Evolutionary conservation across 2,113 vertebrate genomes (phyloP).

Genomic region (Etheostoma cragini): DNA sequence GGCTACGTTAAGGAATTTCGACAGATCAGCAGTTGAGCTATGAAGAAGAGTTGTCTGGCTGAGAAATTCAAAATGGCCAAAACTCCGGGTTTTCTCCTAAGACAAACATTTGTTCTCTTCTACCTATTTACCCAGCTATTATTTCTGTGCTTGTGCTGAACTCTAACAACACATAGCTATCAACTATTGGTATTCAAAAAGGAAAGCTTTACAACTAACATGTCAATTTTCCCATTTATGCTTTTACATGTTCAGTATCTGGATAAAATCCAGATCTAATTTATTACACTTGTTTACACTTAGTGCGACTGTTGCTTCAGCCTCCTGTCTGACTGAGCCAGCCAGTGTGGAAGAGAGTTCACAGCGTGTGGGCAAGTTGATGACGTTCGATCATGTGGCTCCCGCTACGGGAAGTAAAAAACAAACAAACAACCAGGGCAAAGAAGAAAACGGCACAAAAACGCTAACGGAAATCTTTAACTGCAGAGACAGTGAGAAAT

Average conservation of each 20-base stretch:
- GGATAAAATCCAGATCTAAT: no score
- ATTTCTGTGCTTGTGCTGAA: not conserved
- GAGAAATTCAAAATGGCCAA: slow-evolving; percentile 23
- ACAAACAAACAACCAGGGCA: no score
- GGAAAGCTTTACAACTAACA: not conserved
- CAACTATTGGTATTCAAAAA: not conserved
- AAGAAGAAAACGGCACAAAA: no score
- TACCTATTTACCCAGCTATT: not conserved
- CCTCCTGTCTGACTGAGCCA: no score
- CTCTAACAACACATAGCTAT: not conserved
- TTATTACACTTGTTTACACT: not conserved
- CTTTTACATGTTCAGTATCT: not conserved
- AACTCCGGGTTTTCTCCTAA: not conserved
- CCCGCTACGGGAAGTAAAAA: no score
- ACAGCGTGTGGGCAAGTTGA: no score
- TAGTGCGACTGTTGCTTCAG: no score
- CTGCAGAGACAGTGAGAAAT: no score
- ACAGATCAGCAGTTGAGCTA: slow-evolving; percentile 66
- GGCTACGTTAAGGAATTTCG: slow-evolving; percentile 70
- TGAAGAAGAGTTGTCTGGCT: slow-evolving; percentile 24
- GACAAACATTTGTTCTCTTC: not conserved
- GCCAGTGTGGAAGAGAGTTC: no score
- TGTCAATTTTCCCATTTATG: not conserved
- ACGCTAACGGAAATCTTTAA: no score
- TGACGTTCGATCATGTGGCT: no score